Conservation (phyloP, 1,140 invertebrate genomes). For the Pseudoatta argentina region DNA sequence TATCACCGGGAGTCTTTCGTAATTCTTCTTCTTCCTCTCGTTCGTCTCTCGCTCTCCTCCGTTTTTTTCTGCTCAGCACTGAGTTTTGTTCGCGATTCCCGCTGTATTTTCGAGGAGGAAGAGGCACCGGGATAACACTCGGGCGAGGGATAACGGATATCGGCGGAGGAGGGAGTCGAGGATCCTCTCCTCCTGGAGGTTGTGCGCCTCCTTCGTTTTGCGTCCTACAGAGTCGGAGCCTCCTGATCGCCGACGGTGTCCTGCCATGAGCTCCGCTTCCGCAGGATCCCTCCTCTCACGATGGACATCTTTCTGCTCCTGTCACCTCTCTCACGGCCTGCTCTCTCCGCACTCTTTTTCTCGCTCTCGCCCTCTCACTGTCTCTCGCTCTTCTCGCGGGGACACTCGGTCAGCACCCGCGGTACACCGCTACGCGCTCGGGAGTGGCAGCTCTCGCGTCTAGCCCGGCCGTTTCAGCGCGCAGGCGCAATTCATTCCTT, state of each 20-base stretch:
- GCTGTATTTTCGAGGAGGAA: slow-evolving; percentile 24
- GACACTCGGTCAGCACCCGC: slow-evolving; percentile 84
- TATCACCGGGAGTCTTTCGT: neutral
- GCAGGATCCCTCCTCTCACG: slow-evolving; percentile 76
- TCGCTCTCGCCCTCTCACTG: slow-evolving; percentile 59
- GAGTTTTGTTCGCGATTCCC: slow-evolving; percentile 37
- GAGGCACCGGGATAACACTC: slow-evolving; percentile 29
- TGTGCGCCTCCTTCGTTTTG: slow-evolving; percentile 35
- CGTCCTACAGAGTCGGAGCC: slow-evolving; percentile 77
- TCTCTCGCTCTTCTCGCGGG: slow-evolving; percentile 78
- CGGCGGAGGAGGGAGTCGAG: slow-evolving; percentile 64
- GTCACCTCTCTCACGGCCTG: slow-evolving; percentile 41
- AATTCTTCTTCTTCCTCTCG: neutral
- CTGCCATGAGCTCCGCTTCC: slow-evolving; percentile 80
- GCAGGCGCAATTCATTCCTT: slow-evolving; percentile 80
- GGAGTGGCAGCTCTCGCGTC: slow-evolving; percentile 85
- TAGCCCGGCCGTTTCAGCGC: slow-evolving; percentile 82
- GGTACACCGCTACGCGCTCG: slow-evolving; percentile 85
- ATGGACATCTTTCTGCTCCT: slow-evolving; percentile 79
- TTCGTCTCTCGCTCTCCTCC: neutral
- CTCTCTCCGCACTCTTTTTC: slow-evolving; percentile 31
- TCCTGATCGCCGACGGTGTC: slow-evolving; percentile 71
- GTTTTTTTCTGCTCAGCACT: neutral
- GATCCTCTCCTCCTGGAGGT: slow-evolving; percentile 56
- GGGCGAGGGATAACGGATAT: slow-evolving; percentile 49